Conservation (phyloP, 2,113 vertebrate genomes). For the Lathamus discolor region DNA sequence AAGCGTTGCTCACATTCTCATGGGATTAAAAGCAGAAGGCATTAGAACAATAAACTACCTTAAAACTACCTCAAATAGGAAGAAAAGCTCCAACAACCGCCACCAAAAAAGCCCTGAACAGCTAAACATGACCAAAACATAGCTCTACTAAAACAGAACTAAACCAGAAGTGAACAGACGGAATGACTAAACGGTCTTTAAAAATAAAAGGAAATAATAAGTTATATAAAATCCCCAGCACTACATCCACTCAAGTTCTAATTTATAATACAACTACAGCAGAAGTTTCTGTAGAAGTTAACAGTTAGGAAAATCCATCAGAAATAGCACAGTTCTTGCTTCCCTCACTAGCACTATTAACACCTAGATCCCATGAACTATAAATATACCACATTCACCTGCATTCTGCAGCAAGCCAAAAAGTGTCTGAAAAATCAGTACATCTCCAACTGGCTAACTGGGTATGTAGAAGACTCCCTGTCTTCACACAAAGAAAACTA, state of each 20-base stretch:
- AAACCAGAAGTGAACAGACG: conserved; percentile 1
- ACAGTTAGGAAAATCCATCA: not conserved
- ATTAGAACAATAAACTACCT: not conserved
- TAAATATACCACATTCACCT: not conserved
- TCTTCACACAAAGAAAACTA: not conserved
- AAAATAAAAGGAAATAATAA: conserved; percentile 35
- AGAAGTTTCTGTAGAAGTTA: not conserved
- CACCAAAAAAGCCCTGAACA: not conserved
- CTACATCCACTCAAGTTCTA: not conserved
- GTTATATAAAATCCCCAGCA: not conserved
- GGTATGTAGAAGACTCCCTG: not conserved
- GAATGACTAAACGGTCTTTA: conserved; percentile 21
- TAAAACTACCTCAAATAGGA: not conserved
- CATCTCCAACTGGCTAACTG: not conserved
- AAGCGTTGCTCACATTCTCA: not conserved
- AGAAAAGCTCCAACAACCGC: not conserved
- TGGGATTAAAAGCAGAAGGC: not conserved
- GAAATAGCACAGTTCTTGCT: not conserved
- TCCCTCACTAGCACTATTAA: not conserved
- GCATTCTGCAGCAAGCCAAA: not conserved
- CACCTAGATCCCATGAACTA: not conserved
- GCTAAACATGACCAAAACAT: conserved; percentile 3
- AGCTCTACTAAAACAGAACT: not conserved
- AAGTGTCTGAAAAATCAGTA: not conserved
- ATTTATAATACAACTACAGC: not conserved